Evolutionary conservation across 2,113 vertebrate genomes (phyloP), one percentile per base, ranked within the genome.

Genomic region (Eptatretus burgeri): DNA sequence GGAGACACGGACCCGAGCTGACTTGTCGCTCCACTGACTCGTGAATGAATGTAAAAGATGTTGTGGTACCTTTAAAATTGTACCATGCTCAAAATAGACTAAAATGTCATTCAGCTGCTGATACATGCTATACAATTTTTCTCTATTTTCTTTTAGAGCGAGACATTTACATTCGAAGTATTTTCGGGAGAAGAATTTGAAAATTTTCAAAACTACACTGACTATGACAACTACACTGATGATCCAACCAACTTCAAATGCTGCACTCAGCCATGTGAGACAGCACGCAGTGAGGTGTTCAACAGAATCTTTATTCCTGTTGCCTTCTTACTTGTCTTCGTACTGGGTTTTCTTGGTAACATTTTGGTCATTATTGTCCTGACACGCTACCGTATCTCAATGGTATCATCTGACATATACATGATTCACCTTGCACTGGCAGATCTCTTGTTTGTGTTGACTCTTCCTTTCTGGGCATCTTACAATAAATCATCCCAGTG

Each of bases 371-470:
- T 86, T 66, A 13, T 79, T 50, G 89, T 85, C 63, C 88, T 85
- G 2, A 72, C 77, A 50, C 75, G 76, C 9, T 88, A 88, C 14
- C 83, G 82, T 72, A 77, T 71, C 66, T 63, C 75, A 65, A 82
- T 79, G 68, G 87, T 82, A 20, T 83, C 93, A 82, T 93, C 87
- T 0, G 87, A 95, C 2, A 72, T 93, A 1, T 93, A 78, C 66
- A 78, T 95, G 65, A 67, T 89, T 50, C 85, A 95, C 63, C 81
- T 95, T 72, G 87, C 88, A 63, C 66, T 89, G 1, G 80, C 83
- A 0, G 88, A 95, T 72, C 74, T 88, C 51, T 69, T 93, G 0
- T 84, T 87, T 2, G 81, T 84, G 14, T 73, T 78, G 8, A 76
- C 78, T 0, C 79, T 95, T 16, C 88, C 88, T 0, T 74, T 93